Conservation (phyloP, 2,797 vertebrate genomes). For the Mormyrops boulengeri region DNA sequence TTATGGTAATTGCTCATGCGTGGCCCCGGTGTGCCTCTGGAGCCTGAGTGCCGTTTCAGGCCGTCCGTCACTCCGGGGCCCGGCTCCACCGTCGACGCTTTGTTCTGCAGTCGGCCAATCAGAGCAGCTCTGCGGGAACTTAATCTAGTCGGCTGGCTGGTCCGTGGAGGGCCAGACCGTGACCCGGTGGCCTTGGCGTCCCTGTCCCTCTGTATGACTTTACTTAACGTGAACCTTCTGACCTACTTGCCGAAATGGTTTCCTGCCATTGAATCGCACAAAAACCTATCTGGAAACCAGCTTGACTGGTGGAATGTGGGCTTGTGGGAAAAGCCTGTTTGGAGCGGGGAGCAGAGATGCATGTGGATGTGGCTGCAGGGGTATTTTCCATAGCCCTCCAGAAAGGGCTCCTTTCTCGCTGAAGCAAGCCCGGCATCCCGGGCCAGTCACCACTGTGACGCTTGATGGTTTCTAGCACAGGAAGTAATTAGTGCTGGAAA, state of each 20-base stretch:
- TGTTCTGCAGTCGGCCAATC: neutral
- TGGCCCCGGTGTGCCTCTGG: slow-evolving; percentile 26
- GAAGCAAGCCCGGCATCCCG: neutral
- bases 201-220: neutral
- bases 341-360: neutral
- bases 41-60: slow-evolving; percentile 29
- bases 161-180: neutral
- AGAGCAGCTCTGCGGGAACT: neutral
- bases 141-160: neutral
- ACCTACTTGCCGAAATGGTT: neutral
- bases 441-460: neutral
- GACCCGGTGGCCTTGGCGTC: neutral
- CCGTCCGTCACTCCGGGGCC: neutral
- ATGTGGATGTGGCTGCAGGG: neutral
- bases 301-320: neutral
- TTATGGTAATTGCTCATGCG: slow-evolving; percentile 18
- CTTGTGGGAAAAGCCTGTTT: neutral
- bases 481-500: neutral
- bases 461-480: neutral
- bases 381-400: neutral
- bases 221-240: neutral
- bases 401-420: neutral
- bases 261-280: neutral
- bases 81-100: neutral
- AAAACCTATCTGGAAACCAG: neutral